Base-by-base conservation (phyloP, 1,140 invertebrate genomes). In the Plutomurus gul region DNA sequence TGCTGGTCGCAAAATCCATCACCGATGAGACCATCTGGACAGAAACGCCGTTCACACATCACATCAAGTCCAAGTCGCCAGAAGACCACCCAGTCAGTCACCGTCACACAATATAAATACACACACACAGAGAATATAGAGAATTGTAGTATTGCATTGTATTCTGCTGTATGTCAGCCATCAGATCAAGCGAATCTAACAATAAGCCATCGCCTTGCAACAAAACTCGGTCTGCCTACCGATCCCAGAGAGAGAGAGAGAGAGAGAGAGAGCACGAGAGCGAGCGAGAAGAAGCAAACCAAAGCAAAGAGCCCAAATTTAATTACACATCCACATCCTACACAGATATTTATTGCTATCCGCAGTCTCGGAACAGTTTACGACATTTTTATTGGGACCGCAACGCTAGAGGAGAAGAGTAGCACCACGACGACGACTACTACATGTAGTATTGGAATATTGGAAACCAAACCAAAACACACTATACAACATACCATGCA, bases 1-100 rank as follows among this genome's bases (percentile, higher is more conserved):
- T 94, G 85, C 94, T 95, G 84, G 96, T 93, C 40, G 95, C 95
- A 86, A 93, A 95, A 87, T 96, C 94, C 84, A 94, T 80, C 56
- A 82, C 56, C 13, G 82, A 78, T 13, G 82, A 83, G 71, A 83
- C 82, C 82, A 83, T 83, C 82, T 83, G 81, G 73, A 76, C 22
- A 37, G 22, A 60, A 65, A 65, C 30, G 13, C 56, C 16, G 56
- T 25, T 65, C 56, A 33, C 56, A 33, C 27, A 65, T 43, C 56
- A 65, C 27, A 65, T 43, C 2, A 65, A 65, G 56, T 65, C 11
- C 30, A 65, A 36, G 36, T 65, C 56, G 27, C 7, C 0, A 11
- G 51, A 16, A 65, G 11, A 27, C 4, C 16, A 3, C 22, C 8
- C 56, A n/a, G n/a, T n/a, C 27, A 16, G 30, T 33, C 0, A 25